Conservation (phyloP, 2,113 vertebrate species). For the Myotis davidii region DNA sequence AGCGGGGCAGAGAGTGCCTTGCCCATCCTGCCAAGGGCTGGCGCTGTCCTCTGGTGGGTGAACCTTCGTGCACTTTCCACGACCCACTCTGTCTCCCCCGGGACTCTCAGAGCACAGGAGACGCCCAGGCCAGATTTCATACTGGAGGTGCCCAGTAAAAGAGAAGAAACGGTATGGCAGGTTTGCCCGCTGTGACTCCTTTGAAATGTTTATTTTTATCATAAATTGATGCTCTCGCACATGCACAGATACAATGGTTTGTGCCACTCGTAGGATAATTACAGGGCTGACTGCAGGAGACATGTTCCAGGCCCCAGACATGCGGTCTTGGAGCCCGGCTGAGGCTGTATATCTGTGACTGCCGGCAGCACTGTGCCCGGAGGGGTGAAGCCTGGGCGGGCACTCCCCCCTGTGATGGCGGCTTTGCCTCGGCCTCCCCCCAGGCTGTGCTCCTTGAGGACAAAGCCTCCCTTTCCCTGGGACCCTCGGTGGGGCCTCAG, state of each 20-base stretch:
- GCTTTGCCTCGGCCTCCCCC: background rate
- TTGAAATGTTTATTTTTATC: background rate
- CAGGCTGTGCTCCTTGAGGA: background rate
- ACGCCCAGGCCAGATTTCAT: background rate
- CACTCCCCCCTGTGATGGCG: rapidly evolving
- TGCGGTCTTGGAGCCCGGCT: background rate
- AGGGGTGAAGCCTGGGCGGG: rapidly evolving
- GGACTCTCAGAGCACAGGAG: background rate
- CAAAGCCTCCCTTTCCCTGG: background rate
- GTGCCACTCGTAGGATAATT: background rate
- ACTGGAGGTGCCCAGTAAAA: background rate
- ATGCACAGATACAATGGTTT: background rate
- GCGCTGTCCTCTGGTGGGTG: no score
- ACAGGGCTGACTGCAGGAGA: background rate
- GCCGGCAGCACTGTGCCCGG: background rate
- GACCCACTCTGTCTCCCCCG: no score
- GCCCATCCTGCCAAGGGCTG: background rate
- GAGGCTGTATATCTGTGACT: background rate
- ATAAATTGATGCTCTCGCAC: background rate
- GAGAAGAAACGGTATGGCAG: background rate
- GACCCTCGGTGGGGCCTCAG: background rate
- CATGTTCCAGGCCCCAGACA: background rate
- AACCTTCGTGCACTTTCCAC: no score
- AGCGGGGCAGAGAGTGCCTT: no score
- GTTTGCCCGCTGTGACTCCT: background rate